A percentile compares a stretch with the other conserved stretches of the same genome.
These are phyloP conservation scores for Tretioscincus oriximinensis DNA, from an alignment of 2,113 vertebrate species.

Conservation along the genomic window DNA sequence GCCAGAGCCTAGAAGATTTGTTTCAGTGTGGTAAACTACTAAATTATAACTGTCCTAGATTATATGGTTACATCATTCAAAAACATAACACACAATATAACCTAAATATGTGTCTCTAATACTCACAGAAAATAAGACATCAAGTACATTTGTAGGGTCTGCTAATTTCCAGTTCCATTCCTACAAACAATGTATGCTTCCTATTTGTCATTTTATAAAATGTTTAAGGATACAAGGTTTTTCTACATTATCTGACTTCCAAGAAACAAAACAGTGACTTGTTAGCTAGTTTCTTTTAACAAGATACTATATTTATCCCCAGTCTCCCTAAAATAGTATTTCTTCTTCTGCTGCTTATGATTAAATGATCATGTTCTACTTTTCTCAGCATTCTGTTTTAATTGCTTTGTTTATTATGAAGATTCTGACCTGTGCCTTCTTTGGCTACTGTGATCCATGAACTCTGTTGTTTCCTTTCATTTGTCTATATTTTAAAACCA, in stretches of 20 bases:
- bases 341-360: background rate
- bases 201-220: slow-evolving; percentile 47
- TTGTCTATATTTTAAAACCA: slow-evolving; percentile 13
- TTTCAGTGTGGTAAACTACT: background rate
- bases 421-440: background rate
- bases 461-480: slow-evolving; percentile 26
- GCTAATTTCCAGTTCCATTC: too few relatives aligned
- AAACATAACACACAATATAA: background rate
- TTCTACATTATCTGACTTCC: slow-evolving; percentile 16
- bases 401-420: slow-evolving; percentile 33
- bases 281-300: background rate
- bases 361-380: slow-evolving; percentile 15
- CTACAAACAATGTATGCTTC: background rate
- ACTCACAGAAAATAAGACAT: too few relatives aligned
- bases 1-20: too few relatives aligned
- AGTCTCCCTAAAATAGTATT: slow-evolving; percentile 4
- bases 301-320: background rate
- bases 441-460: slow-evolving; percentile 23
- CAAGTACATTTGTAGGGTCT: too few relatives aligned
- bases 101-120: background rate
- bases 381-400: background rate
- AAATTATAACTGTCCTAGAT: background rate
- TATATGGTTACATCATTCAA: background rate
- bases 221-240: slow-evolving; percentile 17
- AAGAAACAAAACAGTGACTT: slow-evolving; percentile 30